Conservation (phyloP, 2,113 vertebrate species). For the Protomyctophum bolini region DNA sequence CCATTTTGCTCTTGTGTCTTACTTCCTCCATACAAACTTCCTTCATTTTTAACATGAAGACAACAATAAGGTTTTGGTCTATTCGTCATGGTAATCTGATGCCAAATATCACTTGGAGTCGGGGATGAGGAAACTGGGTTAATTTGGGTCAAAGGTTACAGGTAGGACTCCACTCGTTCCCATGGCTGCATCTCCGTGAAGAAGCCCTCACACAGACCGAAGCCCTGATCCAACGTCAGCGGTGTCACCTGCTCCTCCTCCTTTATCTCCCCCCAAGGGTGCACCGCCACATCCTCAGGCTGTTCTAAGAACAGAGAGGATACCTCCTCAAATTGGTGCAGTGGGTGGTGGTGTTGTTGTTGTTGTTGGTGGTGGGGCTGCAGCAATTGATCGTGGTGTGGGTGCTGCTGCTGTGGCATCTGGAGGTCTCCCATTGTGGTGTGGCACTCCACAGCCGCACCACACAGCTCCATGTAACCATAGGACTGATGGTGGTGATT, state of each 20-base stretch:
- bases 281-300: constrained; percentile 62
- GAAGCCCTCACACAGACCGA: constrained; percentile 80
- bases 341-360: constrained; percentile 60
- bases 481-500: constrained; percentile 66
- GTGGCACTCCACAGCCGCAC: constrained; percentile 40
- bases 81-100: constrained; percentile 19
- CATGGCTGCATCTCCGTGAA: constrained; percentile 82
- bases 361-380: constrained; percentile 45
- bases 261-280: constrained; percentile 82
- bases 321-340: constrained; percentile 74
- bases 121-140: constrained; percentile 32
- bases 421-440: constrained; percentile 65
- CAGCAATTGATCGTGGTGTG: constrained; percentile 48
- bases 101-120: constrained; percentile 15
- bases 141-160: constrained; percentile 65
- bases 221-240: constrained; percentile 77
- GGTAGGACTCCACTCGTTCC: constrained; percentile 77
- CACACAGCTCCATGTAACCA: constrained; percentile 68
- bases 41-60: constrained; percentile 16
- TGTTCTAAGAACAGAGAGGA: constrained; percentile 71
- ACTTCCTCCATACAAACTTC: background rate
- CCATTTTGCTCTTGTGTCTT: background rate
- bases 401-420: constrained; percentile 43
- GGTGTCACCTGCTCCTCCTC: constrained; percentile 74
- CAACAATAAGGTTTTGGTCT: constrained; percentile 11